Evolutionary conservation across 2,113 vertebrate species (phyloP).

Genomic region (Xyliphius kryptos): DNA sequence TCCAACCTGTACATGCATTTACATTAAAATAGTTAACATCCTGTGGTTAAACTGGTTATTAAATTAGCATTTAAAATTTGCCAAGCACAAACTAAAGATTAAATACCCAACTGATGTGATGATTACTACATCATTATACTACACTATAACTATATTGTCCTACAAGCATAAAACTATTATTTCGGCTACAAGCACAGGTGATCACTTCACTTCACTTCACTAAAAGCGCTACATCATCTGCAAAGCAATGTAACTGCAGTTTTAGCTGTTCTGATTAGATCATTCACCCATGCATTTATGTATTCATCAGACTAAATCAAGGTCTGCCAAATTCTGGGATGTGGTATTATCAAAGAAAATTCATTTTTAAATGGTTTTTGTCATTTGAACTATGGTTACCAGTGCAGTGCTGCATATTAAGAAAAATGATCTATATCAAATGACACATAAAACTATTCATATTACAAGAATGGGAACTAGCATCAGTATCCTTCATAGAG

Average conservation of each 20-base stretch:
- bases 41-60: neutral
- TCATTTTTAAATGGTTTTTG: neutral
- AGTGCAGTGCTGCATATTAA: neutral
- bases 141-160: neutral
- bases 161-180: neutral
- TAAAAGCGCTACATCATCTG: neutral
- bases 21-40: neutral
- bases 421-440: neutral
- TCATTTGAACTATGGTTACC: neutral
- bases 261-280: conserved; percentile 11
- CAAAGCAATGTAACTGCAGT: neutral
- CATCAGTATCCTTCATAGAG: neutral
- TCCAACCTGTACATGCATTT: neutral
- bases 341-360: neutral
- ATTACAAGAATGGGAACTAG: neutral
- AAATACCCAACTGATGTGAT: neutral
- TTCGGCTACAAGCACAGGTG: neutral
- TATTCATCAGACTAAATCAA: neutral
- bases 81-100: neutral
- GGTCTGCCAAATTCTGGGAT: neutral
- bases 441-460: neutral
- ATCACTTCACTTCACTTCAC: neutral
- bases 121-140: neutral
- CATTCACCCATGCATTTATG: neutral
- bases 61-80: neutral